Percentiles rank a stretch among this genome's conserved stretches.
phyloP scores from a whole-genome alignment of 2,113 vertebrate species.

The Neopipo cinnamomea region DNA sequence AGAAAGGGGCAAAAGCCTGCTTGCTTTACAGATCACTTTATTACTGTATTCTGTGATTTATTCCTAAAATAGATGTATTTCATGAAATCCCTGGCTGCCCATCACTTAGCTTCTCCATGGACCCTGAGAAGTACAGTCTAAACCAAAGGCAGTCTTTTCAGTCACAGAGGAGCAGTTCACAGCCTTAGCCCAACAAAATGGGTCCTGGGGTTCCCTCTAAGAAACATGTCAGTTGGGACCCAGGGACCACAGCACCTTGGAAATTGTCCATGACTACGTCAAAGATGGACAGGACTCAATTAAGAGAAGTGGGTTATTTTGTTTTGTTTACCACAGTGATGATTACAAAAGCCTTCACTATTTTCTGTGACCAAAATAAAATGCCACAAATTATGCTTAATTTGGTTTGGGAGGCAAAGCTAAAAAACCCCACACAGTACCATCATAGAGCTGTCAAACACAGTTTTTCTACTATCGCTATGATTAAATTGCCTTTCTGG shows the following conservation, averaged over 20 bases:
- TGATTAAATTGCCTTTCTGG: background rate
- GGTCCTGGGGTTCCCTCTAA: background rate
- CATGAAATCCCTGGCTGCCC: background rate
- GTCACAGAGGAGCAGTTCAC: background rate
- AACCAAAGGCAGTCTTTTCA: background rate
- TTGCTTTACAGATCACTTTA: background rate
- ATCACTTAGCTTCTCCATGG: background rate
- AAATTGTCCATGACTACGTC: background rate
- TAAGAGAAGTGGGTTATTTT: background rate
- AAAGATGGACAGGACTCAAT: background rate
- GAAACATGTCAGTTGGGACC: background rate
- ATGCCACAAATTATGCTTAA: background rate
- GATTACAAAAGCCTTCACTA: background rate
- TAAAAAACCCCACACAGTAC: background rate
- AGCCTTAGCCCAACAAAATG: background rate
- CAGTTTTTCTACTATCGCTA: background rate
- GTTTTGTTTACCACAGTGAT: background rate
- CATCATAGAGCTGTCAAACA: background rate
- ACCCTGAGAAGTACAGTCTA: background rate
- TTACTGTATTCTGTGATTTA: background rate
- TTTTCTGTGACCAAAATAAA: background rate
- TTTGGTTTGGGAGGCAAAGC: background rate
- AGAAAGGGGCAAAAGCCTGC: background rate
- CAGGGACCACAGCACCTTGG: background rate
- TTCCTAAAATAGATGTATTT: background rate